These are phyloP conservation scores for Luperina testacea DNA, from an alignment of 2,888 invertebrate species.

Conservation along the genomic window DNA sequence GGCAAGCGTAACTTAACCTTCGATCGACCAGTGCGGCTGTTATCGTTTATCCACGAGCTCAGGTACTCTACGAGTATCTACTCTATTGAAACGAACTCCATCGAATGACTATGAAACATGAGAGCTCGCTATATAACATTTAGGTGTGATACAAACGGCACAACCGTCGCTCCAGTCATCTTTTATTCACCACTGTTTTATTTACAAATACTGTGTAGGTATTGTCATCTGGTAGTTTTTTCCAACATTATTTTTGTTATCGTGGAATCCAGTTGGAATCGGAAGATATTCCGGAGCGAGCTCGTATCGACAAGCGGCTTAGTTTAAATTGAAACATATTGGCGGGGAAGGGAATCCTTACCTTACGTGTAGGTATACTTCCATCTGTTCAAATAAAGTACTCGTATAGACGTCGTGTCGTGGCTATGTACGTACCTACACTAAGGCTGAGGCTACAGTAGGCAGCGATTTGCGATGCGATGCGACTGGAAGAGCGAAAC, in stretches of 20 bases:
- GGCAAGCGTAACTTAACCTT: background rate
- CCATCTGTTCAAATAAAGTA: slow-evolving; percentile 79
- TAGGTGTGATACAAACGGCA: slow-evolving; percentile 42
- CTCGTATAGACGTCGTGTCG: slow-evolving; percentile 47
- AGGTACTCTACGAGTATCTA: background rate
- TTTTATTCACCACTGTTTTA: slow-evolving; percentile 64
- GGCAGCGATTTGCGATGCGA: too few relatives aligned
- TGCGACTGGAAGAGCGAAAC: too few relatives aligned
- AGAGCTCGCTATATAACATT: slow-evolving; percentile 11
- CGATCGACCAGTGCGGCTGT: background rate
- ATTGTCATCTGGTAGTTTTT: slow-evolving; percentile 64
- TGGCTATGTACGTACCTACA: background rate
- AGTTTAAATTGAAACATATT: slow-evolving; percentile 89
- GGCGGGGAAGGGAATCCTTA: slow-evolving; percentile 82
- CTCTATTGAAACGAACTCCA: slow-evolving; percentile 19
- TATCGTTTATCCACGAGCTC: background rate
- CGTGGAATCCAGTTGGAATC: slow-evolving; percentile 78
- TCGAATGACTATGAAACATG: slow-evolving; percentile 33
- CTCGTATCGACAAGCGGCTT: slow-evolving; percentile 88
- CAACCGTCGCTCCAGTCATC: slow-evolving; percentile 38
- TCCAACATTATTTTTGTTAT: slow-evolving; percentile 76
- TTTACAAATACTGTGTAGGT: slow-evolving; percentile 54
- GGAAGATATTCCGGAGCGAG: slow-evolving; percentile 81
- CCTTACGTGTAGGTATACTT: slow-evolving; percentile 79
- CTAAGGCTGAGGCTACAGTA: too few relatives aligned